These are phyloP conservation scores for Formica selysi DNA, from an alignment of 1,140 invertebrate species.

Conservation along the genomic window DNA sequence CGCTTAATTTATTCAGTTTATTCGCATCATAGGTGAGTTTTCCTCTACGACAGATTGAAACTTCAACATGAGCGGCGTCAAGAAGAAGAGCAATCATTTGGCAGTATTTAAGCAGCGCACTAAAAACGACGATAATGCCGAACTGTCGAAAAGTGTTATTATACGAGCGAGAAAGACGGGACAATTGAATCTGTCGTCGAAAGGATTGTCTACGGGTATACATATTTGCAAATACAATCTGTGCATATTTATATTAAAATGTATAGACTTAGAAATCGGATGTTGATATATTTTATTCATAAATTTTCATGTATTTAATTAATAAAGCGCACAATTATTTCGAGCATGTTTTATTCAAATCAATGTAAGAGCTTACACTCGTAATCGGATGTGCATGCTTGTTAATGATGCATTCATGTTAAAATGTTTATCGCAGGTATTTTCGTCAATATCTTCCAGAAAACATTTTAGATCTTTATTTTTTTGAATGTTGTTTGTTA, in stretches of 20 bases:
- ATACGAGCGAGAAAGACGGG: slow-evolving; percentile 93
- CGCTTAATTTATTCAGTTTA: neutral
- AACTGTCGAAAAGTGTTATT: slow-evolving; percentile 90
- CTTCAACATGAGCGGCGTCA: slow-evolving; percentile 60
- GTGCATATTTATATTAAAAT: neutral
- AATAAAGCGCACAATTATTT: slow-evolving; percentile 46
- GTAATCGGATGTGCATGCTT: neutral
- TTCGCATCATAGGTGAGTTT: neutral
- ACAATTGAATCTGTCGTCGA: slow-evolving; percentile 92
- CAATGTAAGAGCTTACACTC: slow-evolving; percentile 35
- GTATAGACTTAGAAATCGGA: slow-evolving; percentile 18
- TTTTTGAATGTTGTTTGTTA: neutral
- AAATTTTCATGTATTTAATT: slow-evolving; percentile 36
- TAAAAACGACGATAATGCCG: slow-evolving; percentile 89
- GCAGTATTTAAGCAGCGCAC: slow-evolving; percentile 90
- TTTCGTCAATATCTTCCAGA: neutral
- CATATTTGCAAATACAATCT: slow-evolving; percentile 74
- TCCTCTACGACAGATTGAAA: neutral
- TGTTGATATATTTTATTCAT: slow-evolving; percentile 33
- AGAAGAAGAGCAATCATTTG: slow-evolving; percentile 85
- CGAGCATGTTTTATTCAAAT: slow-evolving; percentile 45
- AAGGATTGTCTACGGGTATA: slow-evolving; percentile 90
- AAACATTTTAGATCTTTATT: neutral
- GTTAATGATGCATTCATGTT: neutral
- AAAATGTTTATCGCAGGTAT: neutral